Percentiles rank a stretch among this genome's conserved stretches.
Conservation (phyloP, 2,113 vertebrate genomes). For the Ia io region DNA sequence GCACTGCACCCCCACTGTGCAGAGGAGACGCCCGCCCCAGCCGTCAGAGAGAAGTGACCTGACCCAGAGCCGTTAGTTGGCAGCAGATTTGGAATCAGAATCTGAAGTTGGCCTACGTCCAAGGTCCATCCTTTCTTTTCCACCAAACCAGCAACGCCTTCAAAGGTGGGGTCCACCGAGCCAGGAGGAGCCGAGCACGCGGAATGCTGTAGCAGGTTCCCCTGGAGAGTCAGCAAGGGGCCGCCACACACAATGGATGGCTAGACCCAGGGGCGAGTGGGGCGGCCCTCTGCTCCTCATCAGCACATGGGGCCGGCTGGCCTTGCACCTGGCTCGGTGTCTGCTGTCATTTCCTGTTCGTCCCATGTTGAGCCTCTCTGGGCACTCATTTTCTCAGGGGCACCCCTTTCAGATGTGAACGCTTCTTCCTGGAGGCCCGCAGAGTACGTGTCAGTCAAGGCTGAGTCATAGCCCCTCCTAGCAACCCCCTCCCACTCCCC, state of each 20-base stretch:
- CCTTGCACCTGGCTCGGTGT: not conserved
- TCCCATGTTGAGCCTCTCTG: not conserved
- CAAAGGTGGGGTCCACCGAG: accelerated
- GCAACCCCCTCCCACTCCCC: accelerated
- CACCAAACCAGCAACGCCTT: not conserved
- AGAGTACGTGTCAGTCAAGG: not conserved
- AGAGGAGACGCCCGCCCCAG: not conserved
- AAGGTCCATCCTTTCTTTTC: not conserved
- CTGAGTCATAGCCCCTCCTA: not conserved
- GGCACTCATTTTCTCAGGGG: not conserved
- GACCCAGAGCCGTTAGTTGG: not conserved
- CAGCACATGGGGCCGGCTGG: accelerated
- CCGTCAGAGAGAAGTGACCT: not conserved
- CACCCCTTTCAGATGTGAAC: accelerated
- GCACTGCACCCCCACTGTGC: not conserved
- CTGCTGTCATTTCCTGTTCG: not conserved
- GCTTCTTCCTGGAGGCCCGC: not conserved
- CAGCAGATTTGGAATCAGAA: not conserved
- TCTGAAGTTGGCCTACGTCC: no score
- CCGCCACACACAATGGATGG: accelerated
- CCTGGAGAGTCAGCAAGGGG: not conserved
- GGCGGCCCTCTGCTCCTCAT: not conserved
- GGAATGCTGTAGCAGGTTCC: not conserved
- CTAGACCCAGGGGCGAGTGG: no score
- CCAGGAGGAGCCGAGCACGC: no score